phyloP scores from a whole-genome alignment of 2,113 vertebrate species.

The Ammospiza nelsoni region DNA sequence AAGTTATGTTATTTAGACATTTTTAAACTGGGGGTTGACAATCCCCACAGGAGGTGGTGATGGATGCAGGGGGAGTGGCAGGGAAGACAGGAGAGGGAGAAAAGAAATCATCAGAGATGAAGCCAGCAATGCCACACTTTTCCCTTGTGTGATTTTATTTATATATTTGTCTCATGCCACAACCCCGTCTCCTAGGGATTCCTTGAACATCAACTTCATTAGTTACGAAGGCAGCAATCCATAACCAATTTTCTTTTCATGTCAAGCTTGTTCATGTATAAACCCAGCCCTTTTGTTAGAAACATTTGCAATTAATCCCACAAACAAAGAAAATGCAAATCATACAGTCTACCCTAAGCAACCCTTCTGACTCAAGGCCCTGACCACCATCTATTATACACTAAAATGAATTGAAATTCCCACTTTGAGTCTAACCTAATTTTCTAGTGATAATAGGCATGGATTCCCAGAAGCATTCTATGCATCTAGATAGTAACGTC shows the following conservation, averaged over 20 bases:
- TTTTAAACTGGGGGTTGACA: slow-evolving; percentile 31
- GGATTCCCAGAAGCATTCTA: slow-evolving; percentile 76
- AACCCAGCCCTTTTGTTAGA: slow-evolving; percentile 72
- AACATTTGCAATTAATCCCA: slow-evolving; percentile 81
- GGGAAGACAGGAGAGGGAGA: background rate
- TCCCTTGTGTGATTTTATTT: background rate
- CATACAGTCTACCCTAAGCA: slow-evolving; percentile 59
- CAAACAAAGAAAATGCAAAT: slow-evolving; percentile 81
- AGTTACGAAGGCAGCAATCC: slow-evolving; percentile 80
- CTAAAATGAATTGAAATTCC: slow-evolving; percentile 80
- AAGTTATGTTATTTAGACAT: slow-evolving; percentile 19
- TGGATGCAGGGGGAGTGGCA: slow-evolving; percentile 27
- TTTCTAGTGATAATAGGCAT: slow-evolving; percentile 80
- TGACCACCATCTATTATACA: slow-evolving; percentile 72
- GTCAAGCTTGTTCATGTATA: slow-evolving; percentile 76
- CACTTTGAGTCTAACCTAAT: slow-evolving; percentile 78
- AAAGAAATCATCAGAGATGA: slow-evolving; percentile 22
- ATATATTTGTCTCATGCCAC: slow-evolving; percentile 33
- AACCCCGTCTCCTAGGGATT: slow-evolving; percentile 66
- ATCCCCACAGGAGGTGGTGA: background rate
- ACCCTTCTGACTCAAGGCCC: slow-evolving; percentile 60
- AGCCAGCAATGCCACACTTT: background rate
- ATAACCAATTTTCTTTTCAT: slow-evolving; percentile 82
- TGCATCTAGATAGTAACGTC: slow-evolving; percentile 78
- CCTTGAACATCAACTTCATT: slow-evolving; percentile 77